Evolutionary conservation across 2,113 vertebrate genomes (phyloP), one percentile per base, ranked within the genome.

Genomic region (Sinocyclocheilus maitianheensis): DNA sequence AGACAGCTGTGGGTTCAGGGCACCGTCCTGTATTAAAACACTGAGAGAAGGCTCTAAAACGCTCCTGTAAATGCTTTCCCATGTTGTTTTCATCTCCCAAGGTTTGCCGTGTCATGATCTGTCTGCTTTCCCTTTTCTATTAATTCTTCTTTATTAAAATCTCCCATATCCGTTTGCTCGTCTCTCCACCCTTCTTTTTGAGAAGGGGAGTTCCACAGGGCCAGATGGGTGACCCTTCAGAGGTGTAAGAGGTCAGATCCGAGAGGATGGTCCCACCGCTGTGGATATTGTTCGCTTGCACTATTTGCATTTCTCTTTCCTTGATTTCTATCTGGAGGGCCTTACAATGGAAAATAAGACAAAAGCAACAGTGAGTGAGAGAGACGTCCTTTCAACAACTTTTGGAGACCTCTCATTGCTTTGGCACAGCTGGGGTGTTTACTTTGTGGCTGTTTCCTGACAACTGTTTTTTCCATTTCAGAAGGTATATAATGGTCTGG

Each of bases 281-380:
- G 90, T 89, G 91, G 87, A 90, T 92, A 91, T 91, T 93, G 90
- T 90, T 89, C 84, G 30, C 11, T 48, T 4, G 37, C 77, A 58
- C 7, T 30, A 48, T 82, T 91, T 22, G 53, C 86, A 82, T 87
- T 85, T 76, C 55, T 85, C 60, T 87, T 85, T 86, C 77, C 88
- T 85, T 79, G 63, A 77, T 87, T 85, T 89, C 63, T 53, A 75
- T 87, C 83, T 84, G n/a, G 34, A 72, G 81, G n/a, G 67, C 55
- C 71, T 85, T 51, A 86, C 74, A 83, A 71, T 83, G 62, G 26
- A 78, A 82, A 79, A 72, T 51, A 65, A 72, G 78, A 88, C 79
- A 53, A 34, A 81, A 26, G 80, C 65, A 67, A n/a, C 43, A 51
- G 48, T 84, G 51, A 51, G 16, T 78, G 81, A 72, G 83, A 46